phyloP scores from a whole-genome alignment of 2,113 vertebrate genomes.

The Nothobranchius furzeri region DNA sequence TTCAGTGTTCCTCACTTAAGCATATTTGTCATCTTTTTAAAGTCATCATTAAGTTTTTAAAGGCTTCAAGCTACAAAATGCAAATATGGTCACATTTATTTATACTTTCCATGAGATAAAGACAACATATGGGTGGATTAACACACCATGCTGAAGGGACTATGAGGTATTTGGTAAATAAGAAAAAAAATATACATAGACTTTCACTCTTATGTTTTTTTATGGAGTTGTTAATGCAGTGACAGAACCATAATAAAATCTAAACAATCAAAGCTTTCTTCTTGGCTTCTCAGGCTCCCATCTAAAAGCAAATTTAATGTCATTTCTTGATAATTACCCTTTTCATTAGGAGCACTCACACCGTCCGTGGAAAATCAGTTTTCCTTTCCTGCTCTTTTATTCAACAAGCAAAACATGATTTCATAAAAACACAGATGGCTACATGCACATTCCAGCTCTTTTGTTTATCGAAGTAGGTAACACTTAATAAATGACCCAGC shows the following conservation, averaged over 20 bases:
- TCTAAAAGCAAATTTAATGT: conserved; percentile 24
- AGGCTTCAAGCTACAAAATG: conserved; percentile 18
- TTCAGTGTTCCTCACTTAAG: too few relatives aligned
- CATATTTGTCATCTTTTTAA: background rate
- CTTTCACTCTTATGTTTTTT: background rate
- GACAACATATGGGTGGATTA: background rate
- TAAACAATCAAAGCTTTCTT: conserved; percentile 36
- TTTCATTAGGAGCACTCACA: conserved; percentile 24
- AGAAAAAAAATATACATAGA: background rate
- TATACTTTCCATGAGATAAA: too few relatives aligned
- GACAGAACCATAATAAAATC: conserved; percentile 15
- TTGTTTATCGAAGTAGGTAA: conserved; percentile 32
- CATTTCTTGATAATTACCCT: conserved; percentile 39
- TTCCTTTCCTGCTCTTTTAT: background rate
- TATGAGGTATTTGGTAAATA: background rate
- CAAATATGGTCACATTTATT: conserved; percentile 16
- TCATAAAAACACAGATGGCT: conserved; percentile 16
- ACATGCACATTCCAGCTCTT: conserved; percentile 10
- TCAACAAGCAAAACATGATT: conserved; percentile 34
- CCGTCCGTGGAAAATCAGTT: conserved; percentile 2
- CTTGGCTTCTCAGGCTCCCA: conserved; percentile 12
- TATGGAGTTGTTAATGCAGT: background rate
- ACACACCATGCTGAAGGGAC: background rate
- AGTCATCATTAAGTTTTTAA: background rate
- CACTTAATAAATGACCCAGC: conserved; percentile 42